phyloP scores from a whole-genome alignment of 1,140 invertebrate species.

The Lepeophtheirus salmonis region DNA sequence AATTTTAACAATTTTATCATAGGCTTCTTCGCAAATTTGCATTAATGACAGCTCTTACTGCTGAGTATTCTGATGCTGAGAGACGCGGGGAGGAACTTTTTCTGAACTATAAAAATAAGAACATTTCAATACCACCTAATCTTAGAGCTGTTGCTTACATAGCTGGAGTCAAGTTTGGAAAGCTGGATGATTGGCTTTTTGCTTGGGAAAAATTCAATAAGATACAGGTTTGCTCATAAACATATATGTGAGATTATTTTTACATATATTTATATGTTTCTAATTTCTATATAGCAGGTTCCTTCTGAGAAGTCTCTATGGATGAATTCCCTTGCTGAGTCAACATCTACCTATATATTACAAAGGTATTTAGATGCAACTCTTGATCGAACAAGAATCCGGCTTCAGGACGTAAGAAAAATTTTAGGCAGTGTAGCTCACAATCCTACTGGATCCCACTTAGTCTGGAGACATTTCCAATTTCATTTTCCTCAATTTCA shows the following conservation, averaged over 20 bases:
- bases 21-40: constrained; percentile 39
- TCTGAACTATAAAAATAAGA: constrained; percentile 41
- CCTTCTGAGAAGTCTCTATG: constrained; percentile 46
- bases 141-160: constrained; percentile 51
- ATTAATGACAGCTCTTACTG: constrained; percentile 38
- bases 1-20: constrained; percentile 7
- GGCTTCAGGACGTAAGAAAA: constrained; percentile 43
- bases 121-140: constrained; percentile 40
- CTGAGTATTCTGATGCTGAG: constrained; percentile 40
- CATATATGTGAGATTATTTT: too few relatives aligned
- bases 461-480: constrained; percentile 56
- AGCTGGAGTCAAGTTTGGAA: constrained; percentile 44
- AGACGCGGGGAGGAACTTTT: constrained; percentile 41
- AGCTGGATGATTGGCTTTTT: constrained; percentile 48
- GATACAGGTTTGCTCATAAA: too few relatives aligned
- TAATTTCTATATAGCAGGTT: too few relatives aligned
- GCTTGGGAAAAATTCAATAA: constrained; percentile 49
- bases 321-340: constrained; percentile 45
- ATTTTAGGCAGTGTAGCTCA: constrained; percentile 45
- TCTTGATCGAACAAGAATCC: constrained; percentile 42
- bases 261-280: too few relatives aligned
- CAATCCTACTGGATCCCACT: constrained; percentile 43
- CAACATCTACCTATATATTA: constrained; percentile 48
- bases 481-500: constrained; percentile 47
- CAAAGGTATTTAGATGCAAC: constrained; percentile 44